A percentile compares a stretch with the other conserved stretches of the same genome.
Evolutionary conservation across 2,113 vertebrate genomes (phyloP).

Genomic region (Ahaetulla prasina): DNA sequence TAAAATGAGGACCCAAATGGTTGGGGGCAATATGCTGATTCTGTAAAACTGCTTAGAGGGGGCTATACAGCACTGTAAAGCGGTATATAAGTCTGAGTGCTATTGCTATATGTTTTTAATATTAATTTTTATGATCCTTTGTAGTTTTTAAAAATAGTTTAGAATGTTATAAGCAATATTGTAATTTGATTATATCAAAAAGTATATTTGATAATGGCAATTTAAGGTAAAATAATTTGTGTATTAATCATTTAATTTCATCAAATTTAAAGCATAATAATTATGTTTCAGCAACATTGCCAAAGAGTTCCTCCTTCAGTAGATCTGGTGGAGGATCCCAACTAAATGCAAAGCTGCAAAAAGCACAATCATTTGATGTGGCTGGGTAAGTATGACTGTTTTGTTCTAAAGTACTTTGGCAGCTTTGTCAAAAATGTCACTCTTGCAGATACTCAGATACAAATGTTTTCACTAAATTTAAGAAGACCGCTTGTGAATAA

Average conservation of each 20-base stretch:
- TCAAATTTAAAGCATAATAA: constrained; percentile 7
- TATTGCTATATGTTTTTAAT: neutral
- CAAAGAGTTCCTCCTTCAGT: constrained; percentile 91
- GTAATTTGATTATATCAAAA: neutral
- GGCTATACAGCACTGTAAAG: too few species aligned
- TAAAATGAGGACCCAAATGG: too few species aligned
- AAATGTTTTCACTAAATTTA: neutral
- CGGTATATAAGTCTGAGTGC: too few species aligned
- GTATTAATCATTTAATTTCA: neutral
- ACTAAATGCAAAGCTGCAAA: constrained; percentile 84
- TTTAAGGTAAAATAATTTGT: neutral
- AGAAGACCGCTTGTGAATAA: neutral
- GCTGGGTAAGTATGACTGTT: constrained; percentile 73
- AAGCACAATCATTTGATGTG: constrained; percentile 89
- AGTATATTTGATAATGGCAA: neutral
- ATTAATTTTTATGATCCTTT: neutral
- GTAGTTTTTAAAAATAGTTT: neutral
- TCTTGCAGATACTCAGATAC: neutral
- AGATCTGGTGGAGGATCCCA: constrained; percentile 79
- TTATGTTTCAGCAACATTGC: constrained; percentile 79
- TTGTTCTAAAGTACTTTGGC: neutral
- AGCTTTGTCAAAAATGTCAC: neutral
- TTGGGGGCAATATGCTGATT: too few species aligned
- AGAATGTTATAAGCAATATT: neutral
- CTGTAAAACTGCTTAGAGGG: too few species aligned